Evolutionary conservation across 2,113 vertebrate genomes (phyloP), one percentile per base, ranked within the genome.

Genomic region (Forbesichthys papilliferus): DNA sequence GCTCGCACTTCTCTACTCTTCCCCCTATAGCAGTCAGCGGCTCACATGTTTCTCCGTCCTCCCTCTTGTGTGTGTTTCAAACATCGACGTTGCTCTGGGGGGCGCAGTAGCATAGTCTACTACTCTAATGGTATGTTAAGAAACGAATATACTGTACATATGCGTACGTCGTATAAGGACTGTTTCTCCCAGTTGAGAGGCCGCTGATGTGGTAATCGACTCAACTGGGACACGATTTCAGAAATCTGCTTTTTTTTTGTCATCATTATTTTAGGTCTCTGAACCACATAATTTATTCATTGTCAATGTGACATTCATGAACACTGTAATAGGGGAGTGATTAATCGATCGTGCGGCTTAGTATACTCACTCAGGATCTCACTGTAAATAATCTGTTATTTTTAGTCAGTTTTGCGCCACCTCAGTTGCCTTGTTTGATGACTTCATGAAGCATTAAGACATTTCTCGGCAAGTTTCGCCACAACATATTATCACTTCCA

Each of bases 181-280:
- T 3, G 52, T 61, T 52, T 72, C 70, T 64, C 70, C 62, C 49
- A 58, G 16, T 57, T 64, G 54, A 65, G 65, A 55, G 66, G 67
- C 58, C 49, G 16, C 27, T 65, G 53, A 77, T 84, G 83, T 82
- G 77, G 84, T 81, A 54, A 81, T 88, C 58, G 77, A 87, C 83
- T 85, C 85, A 71, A 75, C 69, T 67, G 56, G 88, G 87, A 91
- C 90, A 91, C 66, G 85, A 91, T 91, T 80, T 77, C 64, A 86
- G 73, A 86, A 86, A 91, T 88, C 86, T 83, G 60, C 69, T 16
- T 16, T 75, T 48, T 74, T 85, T 88, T 88, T 84, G 76, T 82
- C 80, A 78, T 85, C 72, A 63, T 66, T 84, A 69, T 82, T 75
- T 68, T 74, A 79, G 77, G 63, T 74, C 68, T 52, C 10, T 59